Base-by-base conservation (phyloP, 1,140 invertebrate species). In the Gonatopus flavifemur region DNA sequence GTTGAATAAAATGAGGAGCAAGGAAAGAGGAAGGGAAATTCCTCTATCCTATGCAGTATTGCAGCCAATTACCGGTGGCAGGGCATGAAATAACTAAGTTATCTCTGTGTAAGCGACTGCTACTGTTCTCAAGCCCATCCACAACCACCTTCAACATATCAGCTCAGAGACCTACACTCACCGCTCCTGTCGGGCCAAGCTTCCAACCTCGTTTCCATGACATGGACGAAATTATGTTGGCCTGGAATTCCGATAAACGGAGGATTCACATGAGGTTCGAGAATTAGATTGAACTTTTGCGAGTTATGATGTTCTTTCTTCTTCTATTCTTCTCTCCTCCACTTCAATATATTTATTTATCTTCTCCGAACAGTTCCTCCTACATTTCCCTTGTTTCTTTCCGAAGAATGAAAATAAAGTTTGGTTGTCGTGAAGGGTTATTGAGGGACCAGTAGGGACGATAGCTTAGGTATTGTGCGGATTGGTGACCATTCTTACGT, bases 1-100 rank as follows among this genome's bases (percentile, higher is more conserved):
- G 18, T n/a, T n/a, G n/a, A n/a, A n/a, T n/a, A n/a, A n/a, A n/a
- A n/a, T n/a, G n/a, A n/a, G n/a, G n/a, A n/a, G n/a, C n/a, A n/a
- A n/a, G n/a, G n/a, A n/a, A n/a, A n/a, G n/a, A n/a, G n/a, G n/a
- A n/a, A n/a, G n/a, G n/a, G n/a, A n/a, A n/a, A n/a, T n/a, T n/a
- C n/a, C n/a, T n/a, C n/a, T n/a, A n/a, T n/a, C n/a, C n/a, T n/a
- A n/a, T n/a, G n/a, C n/a, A n/a, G n/a, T n/a, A n/a, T n/a, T 72
- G 67, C 62, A 72, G 66, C 70, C 72, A 72, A 74, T 75, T 74
- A 75, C 68, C 66, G 69, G 69, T 75, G 59, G 65, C 65, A 53
- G 68, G 69, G 69, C 68, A 74, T 71, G 70, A 73, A 72, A 74
- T 73, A 74, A 74, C 72, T 72, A 61, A 68, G 72, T 74, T 73